Evolutionary conservation across 2,113 vertebrate species (phyloP).

Genomic region (Triplophysa tibetana): DNA sequence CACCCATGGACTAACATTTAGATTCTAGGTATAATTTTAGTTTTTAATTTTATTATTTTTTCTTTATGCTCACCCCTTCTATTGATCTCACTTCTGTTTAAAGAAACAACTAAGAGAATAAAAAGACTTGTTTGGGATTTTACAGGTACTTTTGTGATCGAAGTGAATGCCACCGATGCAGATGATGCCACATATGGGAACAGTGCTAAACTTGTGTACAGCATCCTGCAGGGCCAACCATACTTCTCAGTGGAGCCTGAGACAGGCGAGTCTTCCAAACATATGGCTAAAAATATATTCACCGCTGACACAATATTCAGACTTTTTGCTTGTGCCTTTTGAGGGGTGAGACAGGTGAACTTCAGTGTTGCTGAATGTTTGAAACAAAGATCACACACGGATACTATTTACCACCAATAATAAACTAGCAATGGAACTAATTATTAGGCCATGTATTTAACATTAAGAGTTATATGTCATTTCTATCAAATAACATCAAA

Average conservation of each 20-base stretch:
- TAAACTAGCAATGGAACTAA: too few relatives aligned
- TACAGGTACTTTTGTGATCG: conserved; percentile 57
- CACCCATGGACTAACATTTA: background rate
- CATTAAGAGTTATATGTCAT: too few relatives aligned
- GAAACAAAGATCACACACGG: background rate
- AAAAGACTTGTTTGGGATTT: background rate
- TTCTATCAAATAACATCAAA: too few relatives aligned
- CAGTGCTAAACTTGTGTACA: conserved; percentile 62
- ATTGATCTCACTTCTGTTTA: background rate
- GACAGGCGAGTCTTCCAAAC: conserved; percentile 52
- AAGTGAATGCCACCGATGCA: conserved; percentile 60
- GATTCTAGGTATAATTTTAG: too few relatives aligned
- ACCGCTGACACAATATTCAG: background rate
- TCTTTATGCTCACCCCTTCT: background rate
- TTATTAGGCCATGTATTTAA: too few relatives aligned
- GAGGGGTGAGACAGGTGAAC: background rate
- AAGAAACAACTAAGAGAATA: background rate
- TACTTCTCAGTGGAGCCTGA: conserved; percentile 62
- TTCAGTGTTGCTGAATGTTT: background rate
- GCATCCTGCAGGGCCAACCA: conserved; percentile 60
- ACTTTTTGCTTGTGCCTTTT: conserved; percentile 7
- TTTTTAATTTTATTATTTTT: too few relatives aligned
- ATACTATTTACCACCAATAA: too few relatives aligned
- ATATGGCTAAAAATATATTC: conserved; percentile 37
- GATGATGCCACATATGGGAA: conserved; percentile 60